Evolutionary conservation across 2,797 vertebrate genomes (phyloP).

Genomic region (Parauchenoglanis punctatus): DNA sequence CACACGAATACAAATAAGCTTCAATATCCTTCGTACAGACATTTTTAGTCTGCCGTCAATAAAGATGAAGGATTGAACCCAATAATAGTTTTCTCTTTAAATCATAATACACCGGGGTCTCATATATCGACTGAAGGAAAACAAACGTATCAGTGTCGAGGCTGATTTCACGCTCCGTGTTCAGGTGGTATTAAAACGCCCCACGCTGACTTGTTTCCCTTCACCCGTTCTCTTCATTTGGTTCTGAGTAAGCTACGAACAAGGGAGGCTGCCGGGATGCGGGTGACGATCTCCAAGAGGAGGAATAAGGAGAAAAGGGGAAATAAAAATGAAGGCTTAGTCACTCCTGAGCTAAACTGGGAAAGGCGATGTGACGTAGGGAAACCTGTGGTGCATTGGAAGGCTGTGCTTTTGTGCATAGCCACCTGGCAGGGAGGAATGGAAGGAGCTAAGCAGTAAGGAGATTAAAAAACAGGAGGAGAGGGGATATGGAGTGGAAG

Average conservation of each 20-base stretch:
- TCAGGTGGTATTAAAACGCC: slow-evolving; percentile 47
- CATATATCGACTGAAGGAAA: slow-evolving; percentile 16
- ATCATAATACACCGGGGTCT: slow-evolving; percentile 28
- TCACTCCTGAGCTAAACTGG: slow-evolving; percentile 38
- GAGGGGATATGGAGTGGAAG: slow-evolving; percentile 18
- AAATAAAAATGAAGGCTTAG: slow-evolving; percentile 35
- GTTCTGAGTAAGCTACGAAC: background rate
- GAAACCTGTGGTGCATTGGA: slow-evolving; percentile 36
- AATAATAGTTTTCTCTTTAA: slow-evolving; percentile 23
- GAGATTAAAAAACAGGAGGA: slow-evolving; percentile 43
- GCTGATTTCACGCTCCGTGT: slow-evolving; percentile 51
- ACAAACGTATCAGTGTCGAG: slow-evolving; percentile 42
- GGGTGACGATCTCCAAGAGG: slow-evolving; percentile 23
- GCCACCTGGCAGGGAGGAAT: slow-evolving; percentile 35
- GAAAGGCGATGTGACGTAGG: slow-evolving; percentile 27
- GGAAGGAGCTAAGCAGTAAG: slow-evolving; percentile 35
- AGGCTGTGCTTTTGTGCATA: slow-evolving; percentile 39
- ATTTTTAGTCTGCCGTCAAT: slow-evolving; percentile 5
- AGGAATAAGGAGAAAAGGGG: slow-evolving; percentile 26
- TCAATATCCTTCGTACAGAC: background rate
- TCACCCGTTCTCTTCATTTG: slow-evolving; percentile 13
- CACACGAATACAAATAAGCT: background rate
- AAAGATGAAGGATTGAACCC: slow-evolving; percentile 5
- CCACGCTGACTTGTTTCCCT: slow-evolving; percentile 34
- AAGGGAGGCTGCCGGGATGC: background rate